Base-by-base conservation (phyloP, 2,797 vertebrate species). In the Helostoma temminkii region DNA sequence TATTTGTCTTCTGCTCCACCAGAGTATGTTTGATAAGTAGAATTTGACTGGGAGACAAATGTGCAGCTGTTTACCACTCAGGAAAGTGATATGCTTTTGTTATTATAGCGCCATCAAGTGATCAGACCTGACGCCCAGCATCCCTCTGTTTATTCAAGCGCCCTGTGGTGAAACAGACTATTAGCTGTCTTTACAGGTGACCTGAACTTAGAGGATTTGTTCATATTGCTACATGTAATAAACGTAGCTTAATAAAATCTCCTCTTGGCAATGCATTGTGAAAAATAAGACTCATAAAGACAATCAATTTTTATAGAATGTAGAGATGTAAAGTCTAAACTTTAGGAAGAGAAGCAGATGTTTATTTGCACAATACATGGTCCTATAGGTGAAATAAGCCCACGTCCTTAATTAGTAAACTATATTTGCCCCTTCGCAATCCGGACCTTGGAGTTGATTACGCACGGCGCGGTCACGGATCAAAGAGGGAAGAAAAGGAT, bases 101-200 rank as follows among this genome's bases (percentile, higher is more conserved):
- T 76, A 60, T 74, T 75, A 87, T 80, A 92, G 91, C 91, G 91
- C 91, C 92, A 92, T 89, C 92, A 85, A 91, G 92, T 76, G 92
- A 78, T 69, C 69, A 50, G 47, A 58, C 24, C 39, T 41, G 67
- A 68, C 45, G 60, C 15, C 24, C 58, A 46, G 70, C 69, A 76
- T 75, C 74, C 65, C 30, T 48, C 60, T 59, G 30, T 63, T 67
- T 46, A 39, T 61, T 60, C 58, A 49, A 48, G 55, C 26, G 34
- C 49, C 45, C 58, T 45, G 36, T 67, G 30, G 18, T 69, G 28
- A 61, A 65, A 53, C 21, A 45, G 11, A 50, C 52, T 18, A 22
- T 12, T 53, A 55, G 19, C 28, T 71, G 43, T 36, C 7, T 30
- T 48, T 41, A 24, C 58, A 78, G 48, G 57, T 75, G 66, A 74